Base-by-base conservation (phyloP, 2,797 vertebrate genomes). In the Muscicapa striata region DNA sequence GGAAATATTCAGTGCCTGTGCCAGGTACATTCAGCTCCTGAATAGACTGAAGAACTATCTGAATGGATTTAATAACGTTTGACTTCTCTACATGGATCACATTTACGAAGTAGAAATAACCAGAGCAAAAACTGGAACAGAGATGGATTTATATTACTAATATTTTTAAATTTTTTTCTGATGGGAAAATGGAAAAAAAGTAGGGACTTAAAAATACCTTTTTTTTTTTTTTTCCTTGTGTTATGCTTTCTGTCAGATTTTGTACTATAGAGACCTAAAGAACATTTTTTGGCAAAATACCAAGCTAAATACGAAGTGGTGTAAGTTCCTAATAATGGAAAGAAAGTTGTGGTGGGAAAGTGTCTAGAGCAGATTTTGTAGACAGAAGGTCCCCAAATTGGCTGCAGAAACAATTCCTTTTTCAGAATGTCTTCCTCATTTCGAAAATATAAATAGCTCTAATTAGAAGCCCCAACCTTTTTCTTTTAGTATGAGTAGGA, bases 281-380 rank as follows among this genome's bases (percentile, higher is more conserved):
- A 97, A 95, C 84, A 76, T 93, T 94, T 92, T 85, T 48, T 97
- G 97, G 97, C 93, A 92, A 95, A 84, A 84, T 46, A 95, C 96
- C 97, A 97, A 97, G 70, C 91, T 90, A 98, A 98, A 97, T 93
- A 97, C 51, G 46, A 95, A 68, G 61, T 74, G 74, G 96, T 96
- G 83, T 94, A 97, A 97, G 91, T 58, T 74, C 93, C 96, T 97
- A 97, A 97, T 98, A 96, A 95, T 96, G 97, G 94, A 97, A 97
- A 96, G 85, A 88, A 93, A 92, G 84, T 93, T 93, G 96, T 89
- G 95, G 96, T 98, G 97, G 97, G 97, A 98, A 98, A 97, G 91
- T 54, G 26, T 96, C 95, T 96, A 95, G 89, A 86, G 90, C 59
- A 94, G 81, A 83, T 96, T 97, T 96, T 94, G 94, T 96, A 90